Base-by-base conservation (phyloP, 2,113 vertebrate species). In the Acanthochromis polyacanthus region DNA sequence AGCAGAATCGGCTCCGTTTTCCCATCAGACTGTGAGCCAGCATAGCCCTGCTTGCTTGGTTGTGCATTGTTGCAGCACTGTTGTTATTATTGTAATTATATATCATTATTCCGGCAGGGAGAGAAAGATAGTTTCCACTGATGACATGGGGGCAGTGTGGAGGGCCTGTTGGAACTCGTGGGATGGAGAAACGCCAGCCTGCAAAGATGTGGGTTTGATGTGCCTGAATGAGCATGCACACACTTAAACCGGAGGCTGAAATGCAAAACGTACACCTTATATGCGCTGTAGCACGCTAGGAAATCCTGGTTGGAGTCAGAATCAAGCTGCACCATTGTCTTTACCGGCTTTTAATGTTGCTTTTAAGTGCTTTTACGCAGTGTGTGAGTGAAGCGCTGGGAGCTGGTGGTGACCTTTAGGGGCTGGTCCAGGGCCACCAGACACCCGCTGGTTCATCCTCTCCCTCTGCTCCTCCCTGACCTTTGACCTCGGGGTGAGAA, bases 401-500 rank as follows among this genome's bases (percentile, higher is more conserved):
- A 73, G 71, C 28, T 38, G 50, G 73, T 43, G 60, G 62, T 91
- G 88, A 91, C 82, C 90, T 79, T 79, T 43, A 75, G 59, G 85
- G 85, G 78, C 79, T 57, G 81, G 67, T 59, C 81, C 77, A 85
- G 71, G 75, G 81, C 88, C 78, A 84, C 77, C 71, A 88, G 85
- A 89, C 89, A 91, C 89, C 90, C 91, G 64, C 91, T 91, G 90
- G 87, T 78, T 88, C 83, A 58, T 76, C 86, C 88, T 88, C 82
- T 89, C 73, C 79, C 86, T 92, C 88, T 93, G 92, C 93, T 93
- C 75, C 66, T 75, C 12, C 9, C 40, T 93, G 95, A 96, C 95
- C 96, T 93, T 94, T 95, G 85, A 96, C 93, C 95, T 86, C 91
- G 83, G 95, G 93, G 95, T 96, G 95, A 96, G 91, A 93, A 85